These are phyloP conservation scores for Poicephalus gulielmi DNA, from an alignment of 2,113 vertebrate genomes.

Conservation along the genomic window DNA sequence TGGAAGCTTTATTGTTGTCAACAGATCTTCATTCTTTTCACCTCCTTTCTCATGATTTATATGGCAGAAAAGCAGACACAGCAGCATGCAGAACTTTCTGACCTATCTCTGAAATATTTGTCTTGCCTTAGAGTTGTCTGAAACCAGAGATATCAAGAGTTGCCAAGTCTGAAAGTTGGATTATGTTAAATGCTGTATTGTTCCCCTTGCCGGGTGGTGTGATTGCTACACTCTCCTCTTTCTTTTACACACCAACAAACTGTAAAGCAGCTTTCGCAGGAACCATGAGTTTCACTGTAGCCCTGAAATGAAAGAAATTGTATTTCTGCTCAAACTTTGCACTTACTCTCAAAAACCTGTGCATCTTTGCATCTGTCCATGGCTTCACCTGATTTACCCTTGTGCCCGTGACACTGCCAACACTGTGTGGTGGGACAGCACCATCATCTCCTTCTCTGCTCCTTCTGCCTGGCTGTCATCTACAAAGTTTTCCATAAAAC, in stretches of 20 bases:
- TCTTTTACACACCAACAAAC: neutral
- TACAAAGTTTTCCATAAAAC: neutral
- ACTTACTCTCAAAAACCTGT: neutral
- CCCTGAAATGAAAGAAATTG: neutral
- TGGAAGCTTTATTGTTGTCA: neutral
- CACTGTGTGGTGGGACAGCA: too few relatives aligned
- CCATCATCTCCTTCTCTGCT: neutral
- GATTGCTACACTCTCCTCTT: neutral
- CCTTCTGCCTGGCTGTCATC: neutral
- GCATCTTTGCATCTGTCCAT: fast-evolving
- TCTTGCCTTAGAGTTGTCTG: neutral
- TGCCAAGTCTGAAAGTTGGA: neutral
- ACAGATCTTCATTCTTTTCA: neutral
- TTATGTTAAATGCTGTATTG: neutral
- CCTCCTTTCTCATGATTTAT: neutral
- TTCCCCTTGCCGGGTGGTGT: neutral
- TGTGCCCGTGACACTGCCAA: neutral
- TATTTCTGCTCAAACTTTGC: neutral
- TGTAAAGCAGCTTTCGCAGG: neutral
- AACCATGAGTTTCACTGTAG: neutral
- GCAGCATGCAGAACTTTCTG: neutral
- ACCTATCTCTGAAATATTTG: neutral
- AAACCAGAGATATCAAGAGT: neutral
- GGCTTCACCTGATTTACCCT: neutral
- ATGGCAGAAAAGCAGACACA: neutral